These are phyloP conservation scores for Lemur catta DNA, from an alignment of 2,797 vertebrate species.

Conservation along the genomic window DNA sequence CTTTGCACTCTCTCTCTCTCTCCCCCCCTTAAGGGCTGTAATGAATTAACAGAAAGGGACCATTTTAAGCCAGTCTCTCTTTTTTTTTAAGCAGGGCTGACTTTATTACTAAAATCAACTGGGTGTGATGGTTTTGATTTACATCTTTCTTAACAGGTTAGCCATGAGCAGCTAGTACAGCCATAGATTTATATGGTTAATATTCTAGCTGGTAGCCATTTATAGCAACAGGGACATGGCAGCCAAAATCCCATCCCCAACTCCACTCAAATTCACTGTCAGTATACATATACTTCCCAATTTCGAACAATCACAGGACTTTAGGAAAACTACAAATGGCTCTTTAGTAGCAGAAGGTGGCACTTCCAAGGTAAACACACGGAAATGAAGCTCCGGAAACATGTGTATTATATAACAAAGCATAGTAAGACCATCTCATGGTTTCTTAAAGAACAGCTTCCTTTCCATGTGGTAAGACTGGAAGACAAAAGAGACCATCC, in stretches of 20 bases:
- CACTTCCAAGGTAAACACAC: neutral
- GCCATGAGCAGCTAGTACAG: neutral
- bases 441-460: neutral
- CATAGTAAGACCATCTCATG: neutral
- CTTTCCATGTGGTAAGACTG: neutral
- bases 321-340: neutral
- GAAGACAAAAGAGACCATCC: neutral
- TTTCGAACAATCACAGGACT: neutral
- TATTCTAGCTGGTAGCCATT: neutral
- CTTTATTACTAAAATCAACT: neutral
- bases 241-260: neutral
- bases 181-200: neutral
- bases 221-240: neutral
- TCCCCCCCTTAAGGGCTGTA: neutral
- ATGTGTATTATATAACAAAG: neutral
- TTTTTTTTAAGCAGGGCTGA: neutral
- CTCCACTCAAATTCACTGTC: neutral
- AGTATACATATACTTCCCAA: neutral
- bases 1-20: neutral
- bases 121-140: neutral
- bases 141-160: neutral
- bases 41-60: neutral
- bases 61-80: neutral
- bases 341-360: neutral
- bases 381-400: neutral